Evolutionary conservation across 2,113 vertebrate species (phyloP), one percentile per base, ranked within the genome.

Genomic region (Osmerus eperlanus): DNA sequence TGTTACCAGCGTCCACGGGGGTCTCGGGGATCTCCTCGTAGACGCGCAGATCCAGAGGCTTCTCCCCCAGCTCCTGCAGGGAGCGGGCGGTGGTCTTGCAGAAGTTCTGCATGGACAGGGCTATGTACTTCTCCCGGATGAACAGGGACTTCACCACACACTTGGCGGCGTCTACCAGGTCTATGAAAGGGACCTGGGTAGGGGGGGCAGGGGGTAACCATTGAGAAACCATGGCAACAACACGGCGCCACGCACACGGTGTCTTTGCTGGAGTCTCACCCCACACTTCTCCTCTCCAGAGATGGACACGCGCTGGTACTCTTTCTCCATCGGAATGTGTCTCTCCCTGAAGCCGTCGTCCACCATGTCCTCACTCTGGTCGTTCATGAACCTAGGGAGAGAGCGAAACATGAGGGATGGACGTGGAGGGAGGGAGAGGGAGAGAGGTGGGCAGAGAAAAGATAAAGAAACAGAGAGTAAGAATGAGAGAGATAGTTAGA

Each of bases 251-350:
- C 2, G 41, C 9, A 1, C 41, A 1, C 25, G 5, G 55, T 3
- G 4, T 29, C 67, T 14, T 8, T 11, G 59, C 59, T 36, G 63
- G 3, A 3, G 63, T 60, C 94, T 93, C 87, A 98, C 96, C 92
- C 97, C 96, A 16, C 97, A 98, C 51, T 96, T 98, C 80, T 99
- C 97, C 84, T 99, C 97, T 74, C 97, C 97, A 0, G 96, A 94
- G 85, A 99, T 99, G 67, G 94, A 92, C 62, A 99, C 96, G 1
- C 96, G 91, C 84, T 96, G 95, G 83, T 95, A 98, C 75, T 98
- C 95, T 53, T 92, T 87, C 79, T 96, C 96, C 80, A 95, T 73
- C 3, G 89, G 84, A 1, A 83, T 78, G 16, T 91, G 89, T 9
- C 92, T 86, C 59, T 95, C 94, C 69, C 85, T 91, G 51, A 92